Evolutionary conservation across 2,113 vertebrate genomes (phyloP).

Genomic region (Upupa epops): DNA sequence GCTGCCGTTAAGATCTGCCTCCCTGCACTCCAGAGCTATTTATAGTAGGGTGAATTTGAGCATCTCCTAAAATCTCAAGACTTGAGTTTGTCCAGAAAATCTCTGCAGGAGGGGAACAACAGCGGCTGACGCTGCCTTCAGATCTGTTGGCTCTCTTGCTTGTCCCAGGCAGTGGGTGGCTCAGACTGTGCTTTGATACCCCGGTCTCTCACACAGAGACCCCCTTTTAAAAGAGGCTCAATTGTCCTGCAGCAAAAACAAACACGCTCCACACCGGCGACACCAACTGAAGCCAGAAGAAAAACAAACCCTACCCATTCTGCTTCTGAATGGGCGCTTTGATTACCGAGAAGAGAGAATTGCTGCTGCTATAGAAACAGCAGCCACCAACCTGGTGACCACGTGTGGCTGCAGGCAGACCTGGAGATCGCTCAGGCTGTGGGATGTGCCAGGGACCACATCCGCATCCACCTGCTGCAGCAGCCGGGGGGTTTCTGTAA

Average conservation of each 20-base stretch:
- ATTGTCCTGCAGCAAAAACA: background rate
- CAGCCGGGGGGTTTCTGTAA: accelerated
- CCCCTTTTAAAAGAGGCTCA: background rate
- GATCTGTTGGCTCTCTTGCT: background rate
- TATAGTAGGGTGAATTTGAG: background rate
- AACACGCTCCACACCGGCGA: background rate
- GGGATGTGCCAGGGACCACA: background rate
- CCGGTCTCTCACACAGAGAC: accelerated
- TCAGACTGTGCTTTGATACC: background rate
- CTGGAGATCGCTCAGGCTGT: background rate
- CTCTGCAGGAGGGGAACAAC: background rate
- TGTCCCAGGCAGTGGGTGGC: accelerated
- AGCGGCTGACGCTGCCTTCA: accelerated
- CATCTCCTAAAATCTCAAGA: background rate
- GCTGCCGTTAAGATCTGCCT: background rate
- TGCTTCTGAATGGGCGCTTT: background rate
- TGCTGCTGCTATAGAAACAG: constrained; percentile 53
- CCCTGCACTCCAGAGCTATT: background rate
- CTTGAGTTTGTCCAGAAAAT: background rate
- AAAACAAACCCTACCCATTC: background rate
- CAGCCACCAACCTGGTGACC: background rate
- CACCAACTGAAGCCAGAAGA: background rate
- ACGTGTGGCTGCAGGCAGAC: background rate
- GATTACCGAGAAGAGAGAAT: background rate
- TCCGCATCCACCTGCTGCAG: accelerated